Evolutionary conservation across 2,888 invertebrate species (phyloP).

Genomic region (Ennomos erosarius): DNA sequence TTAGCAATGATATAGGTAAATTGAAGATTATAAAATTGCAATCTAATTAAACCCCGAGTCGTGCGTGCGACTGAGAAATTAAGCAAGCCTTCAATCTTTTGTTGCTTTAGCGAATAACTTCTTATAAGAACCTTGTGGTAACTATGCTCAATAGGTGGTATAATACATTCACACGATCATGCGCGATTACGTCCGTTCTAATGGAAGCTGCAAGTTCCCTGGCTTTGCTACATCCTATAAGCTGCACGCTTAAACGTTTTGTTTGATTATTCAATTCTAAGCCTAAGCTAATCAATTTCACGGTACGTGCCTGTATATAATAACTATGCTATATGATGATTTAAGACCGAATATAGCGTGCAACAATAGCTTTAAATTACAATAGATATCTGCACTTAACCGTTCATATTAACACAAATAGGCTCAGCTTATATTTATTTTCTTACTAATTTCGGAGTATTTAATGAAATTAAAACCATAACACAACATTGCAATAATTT

Average conservation of each 20-base stretch:
- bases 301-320: slow-evolving; percentile 5
- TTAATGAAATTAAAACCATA: no score
- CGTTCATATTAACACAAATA: no score
- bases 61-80: slow-evolving; percentile 81
- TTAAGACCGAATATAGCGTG: slow-evolving; percentile 4
- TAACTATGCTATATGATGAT: neutral
- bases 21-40: slow-evolving; percentile 64
- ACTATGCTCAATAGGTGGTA: slow-evolving; percentile 69
- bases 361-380: slow-evolving; percentile 2
- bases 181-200: slow-evolving; percentile 64
- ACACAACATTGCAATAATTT: neutral
- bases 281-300: slow-evolving; percentile 11
- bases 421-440: neutral
- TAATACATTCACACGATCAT: slow-evolving; percentile 77
- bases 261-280: slow-evolving; percentile 13
- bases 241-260: slow-evolving; percentile 2
- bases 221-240: slow-evolving; percentile 5
- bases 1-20: slow-evolving; percentile 56
- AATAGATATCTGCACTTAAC: neutral
- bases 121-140: slow-evolving; percentile 76
- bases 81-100: slow-evolving; percentile 79
- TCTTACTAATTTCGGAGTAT: neutral
- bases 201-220: slow-evolving; percentile 51
- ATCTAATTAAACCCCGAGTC: slow-evolving; percentile 64
- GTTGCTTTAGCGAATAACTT: slow-evolving; percentile 71